These are phyloP conservation scores for Nemotelus nigrinus DNA, from an alignment of 2,888 invertebrate genomes.

Conservation along the genomic window DNA sequence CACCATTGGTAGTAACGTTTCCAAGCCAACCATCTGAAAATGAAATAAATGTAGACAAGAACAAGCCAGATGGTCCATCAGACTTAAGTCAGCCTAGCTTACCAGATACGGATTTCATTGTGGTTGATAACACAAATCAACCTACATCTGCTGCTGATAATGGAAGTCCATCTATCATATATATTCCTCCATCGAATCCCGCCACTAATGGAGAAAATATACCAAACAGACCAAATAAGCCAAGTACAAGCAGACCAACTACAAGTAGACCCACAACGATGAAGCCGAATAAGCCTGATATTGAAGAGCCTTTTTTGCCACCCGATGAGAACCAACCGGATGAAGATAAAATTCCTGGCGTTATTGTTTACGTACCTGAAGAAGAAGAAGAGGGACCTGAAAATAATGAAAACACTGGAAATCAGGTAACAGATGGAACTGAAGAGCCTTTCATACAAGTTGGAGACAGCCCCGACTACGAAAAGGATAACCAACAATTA, in stretches of 20 bases:
- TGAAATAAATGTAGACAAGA: not conserved
- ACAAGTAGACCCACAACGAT: not conserved
- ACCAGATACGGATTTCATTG: not conserved
- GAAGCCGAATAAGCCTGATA: not conserved
- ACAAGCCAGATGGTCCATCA: not conserved
- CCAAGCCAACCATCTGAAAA: not conserved
- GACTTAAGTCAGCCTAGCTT: not conserved
- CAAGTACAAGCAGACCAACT: not conserved
- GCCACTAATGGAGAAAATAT: too few relatives aligned
- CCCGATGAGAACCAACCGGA: not conserved
- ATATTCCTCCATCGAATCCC: too few relatives aligned
- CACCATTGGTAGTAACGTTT: conserved; percentile 3
- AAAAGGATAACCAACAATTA: too few relatives aligned
- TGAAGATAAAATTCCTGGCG: not conserved
- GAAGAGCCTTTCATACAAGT: not conserved
- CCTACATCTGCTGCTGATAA: too few relatives aligned
- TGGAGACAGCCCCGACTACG: too few relatives aligned
- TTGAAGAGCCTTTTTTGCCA: not conserved
- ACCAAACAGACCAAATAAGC: too few relatives aligned
- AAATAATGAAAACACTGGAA: not conserved
- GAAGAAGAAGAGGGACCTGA: not conserved
- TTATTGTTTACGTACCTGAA: not conserved
- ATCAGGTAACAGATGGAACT: not conserved
- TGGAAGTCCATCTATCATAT: too few relatives aligned
- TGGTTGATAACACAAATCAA: not conserved